These are phyloP conservation scores for Erynnis tages DNA, from an alignment of 2,888 invertebrate species.

Conservation along the genomic window DNA sequence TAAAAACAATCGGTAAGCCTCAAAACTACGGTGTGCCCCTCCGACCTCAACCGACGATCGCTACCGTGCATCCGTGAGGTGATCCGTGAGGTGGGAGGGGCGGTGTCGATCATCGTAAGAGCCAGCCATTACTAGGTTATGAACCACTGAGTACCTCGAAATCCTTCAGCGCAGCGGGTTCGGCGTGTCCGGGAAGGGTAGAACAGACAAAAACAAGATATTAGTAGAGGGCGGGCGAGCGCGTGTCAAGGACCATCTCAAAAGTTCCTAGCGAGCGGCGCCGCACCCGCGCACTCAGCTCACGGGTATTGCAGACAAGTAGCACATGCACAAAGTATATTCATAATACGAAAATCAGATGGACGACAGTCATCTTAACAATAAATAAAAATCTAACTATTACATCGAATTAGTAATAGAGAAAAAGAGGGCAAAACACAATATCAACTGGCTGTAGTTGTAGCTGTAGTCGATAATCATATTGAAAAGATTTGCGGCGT, in stretches of 20 bases:
- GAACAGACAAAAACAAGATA: constrained; percentile 85
- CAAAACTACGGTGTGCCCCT: constrained; percentile 83
- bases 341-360: constrained; percentile 54
- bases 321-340: constrained; percentile 67
- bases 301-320: constrained; percentile 53
- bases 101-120: constrained; percentile 73
- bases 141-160: constrained; percentile 89
- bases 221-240: constrained; percentile 82
- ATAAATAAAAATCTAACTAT: constrained; percentile 67
- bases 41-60: constrained; percentile 79
- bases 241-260: constrained; percentile 93
- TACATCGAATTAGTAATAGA: constrained; percentile 72
- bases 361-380: constrained; percentile 63
- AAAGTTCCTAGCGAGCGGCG: constrained; percentile 87
- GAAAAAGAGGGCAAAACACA: constrained; percentile 50
- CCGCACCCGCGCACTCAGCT: constrained; percentile 36
- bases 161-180: constrained; percentile 88
- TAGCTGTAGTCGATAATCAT: constrained; percentile 55
- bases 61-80: constrained; percentile 63
- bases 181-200: constrained; percentile 87
- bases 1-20: constrained; percentile 82
- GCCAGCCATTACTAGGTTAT: constrained; percentile 77
- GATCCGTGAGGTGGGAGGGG: constrained; percentile 65
- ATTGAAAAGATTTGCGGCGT: constrained; percentile 57
- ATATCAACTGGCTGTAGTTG: constrained; percentile 55